Base-by-base conservation (phyloP, 2,888 invertebrate species). In the Folsomia manolachei region DNA sequence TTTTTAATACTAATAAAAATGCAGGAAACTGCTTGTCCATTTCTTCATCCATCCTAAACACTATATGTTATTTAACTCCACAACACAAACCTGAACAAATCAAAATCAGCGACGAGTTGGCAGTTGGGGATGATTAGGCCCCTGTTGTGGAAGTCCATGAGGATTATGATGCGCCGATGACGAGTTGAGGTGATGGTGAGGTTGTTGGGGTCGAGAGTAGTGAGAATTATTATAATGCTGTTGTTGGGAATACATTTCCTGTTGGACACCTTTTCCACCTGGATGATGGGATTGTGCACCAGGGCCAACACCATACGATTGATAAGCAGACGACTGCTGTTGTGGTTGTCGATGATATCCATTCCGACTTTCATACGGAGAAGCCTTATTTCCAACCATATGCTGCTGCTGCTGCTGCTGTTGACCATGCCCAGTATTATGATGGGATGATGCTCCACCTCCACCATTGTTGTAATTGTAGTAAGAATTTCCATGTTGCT, bases 81-180 rank as follows among this genome's bases (percentile, higher is more conserved):
- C n/a, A 51, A n/a, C 19, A 60, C 9, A 60, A 11, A 21, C 9
- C 60, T 63, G 4, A 66, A 39, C 23, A 52, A 63, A 71, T n/a
- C n/a, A 73, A 64, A 70, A 76, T 79, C 77, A 79, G 77, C 79
- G 76, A 64, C 79, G 64, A 26, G 76, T 68, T 24, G 76, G 76
- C 62, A 79, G 60, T 73, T 75, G 76, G 27, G 76, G 69, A 52
- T 71, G 74, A 53, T 75, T 71, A 70, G 21, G 73, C 69, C 63
- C 73, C 67, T 63, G 72, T 56, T 21, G 65, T 24, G 69, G 69
- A 27, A 56, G 67, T 61, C 72, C 73, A 73, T 76, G 76, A 27
- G 70, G 27, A 9, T 67, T 69, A 63, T 73, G 72, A 26, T 75
- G 51, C 19, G 65, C 24, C 27, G 66, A 39, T 14, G 39, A 39